These are phyloP conservation scores for Pectinophora gossypiella DNA, from an alignment of 1,140 invertebrate genomes.

Conservation along the genomic window DNA sequence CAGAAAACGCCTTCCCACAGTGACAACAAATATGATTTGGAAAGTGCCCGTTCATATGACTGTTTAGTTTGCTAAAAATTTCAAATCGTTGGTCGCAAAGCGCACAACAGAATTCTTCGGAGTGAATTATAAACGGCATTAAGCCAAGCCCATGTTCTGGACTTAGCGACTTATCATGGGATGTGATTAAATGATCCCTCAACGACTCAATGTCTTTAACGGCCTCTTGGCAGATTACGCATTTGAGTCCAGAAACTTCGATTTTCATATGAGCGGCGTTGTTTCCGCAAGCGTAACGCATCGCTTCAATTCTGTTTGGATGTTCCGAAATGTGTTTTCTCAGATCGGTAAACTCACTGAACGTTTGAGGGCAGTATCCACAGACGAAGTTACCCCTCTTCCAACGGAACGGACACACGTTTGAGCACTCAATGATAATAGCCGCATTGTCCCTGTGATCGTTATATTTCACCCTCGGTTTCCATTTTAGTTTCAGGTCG, in stretches of 20 bases:
- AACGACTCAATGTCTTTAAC: conserved; percentile 38
- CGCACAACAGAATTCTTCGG: conserved; percentile 40
- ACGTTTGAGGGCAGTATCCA: conserved; percentile 46
- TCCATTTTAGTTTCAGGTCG: no score
- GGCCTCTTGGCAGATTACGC: conserved; percentile 36
- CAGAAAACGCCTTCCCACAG: conserved; percentile 60
- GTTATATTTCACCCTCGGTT: conserved; percentile 49
- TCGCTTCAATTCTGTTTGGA: conserved; percentile 36
- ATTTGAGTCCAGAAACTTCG: conserved; percentile 47
- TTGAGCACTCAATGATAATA: conserved; percentile 54
- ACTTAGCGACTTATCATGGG: no score
- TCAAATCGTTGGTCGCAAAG: conserved; percentile 48
- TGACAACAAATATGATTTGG: conserved; percentile 62
- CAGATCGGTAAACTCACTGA: conserved; percentile 43
- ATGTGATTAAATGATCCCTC: conserved; percentile 39
- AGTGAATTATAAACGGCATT: conserved; percentile 40
- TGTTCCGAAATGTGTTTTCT: conserved; percentile 40
- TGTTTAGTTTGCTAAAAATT: conserved; percentile 53
- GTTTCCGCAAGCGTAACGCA: conserved; percentile 34
- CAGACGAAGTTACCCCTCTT: conserved; percentile 49
- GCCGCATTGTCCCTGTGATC: conserved; percentile 63
- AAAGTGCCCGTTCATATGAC: conserved; percentile 62
- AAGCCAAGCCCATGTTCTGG: conserved; percentile 48
- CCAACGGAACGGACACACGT: conserved; percentile 59
- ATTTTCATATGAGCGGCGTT: conserved; percentile 57